These are phyloP conservation scores for Bos indicus DNA, from an alignment of 2,113 vertebrate species.

Conservation along the genomic window DNA sequence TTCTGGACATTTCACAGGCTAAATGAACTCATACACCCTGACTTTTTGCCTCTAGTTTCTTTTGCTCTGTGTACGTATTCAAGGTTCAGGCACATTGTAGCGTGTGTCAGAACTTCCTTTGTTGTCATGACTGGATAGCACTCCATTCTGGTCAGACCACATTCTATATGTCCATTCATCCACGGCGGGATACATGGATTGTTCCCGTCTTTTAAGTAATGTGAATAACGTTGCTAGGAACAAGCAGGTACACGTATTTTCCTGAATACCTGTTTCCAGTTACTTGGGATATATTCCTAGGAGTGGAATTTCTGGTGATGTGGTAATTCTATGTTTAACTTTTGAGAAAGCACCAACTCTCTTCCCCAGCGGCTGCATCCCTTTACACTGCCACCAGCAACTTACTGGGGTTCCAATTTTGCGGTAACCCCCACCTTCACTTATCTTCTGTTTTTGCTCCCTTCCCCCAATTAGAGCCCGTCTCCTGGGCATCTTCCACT, in stretches of 20 bases:
- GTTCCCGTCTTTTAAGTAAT: not conserved
- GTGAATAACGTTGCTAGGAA: not conserved
- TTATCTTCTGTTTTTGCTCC: not conserved
- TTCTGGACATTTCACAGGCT: not conserved
- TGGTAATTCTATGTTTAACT: not conserved
- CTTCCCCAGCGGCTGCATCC: not conserved
- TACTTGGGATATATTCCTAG: not conserved
- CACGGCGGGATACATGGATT: too few species aligned
- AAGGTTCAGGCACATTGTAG: too few species aligned
- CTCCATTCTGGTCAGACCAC: not conserved
- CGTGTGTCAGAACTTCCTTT: not conserved
- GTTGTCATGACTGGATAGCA: not conserved
- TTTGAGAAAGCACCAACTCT: not conserved
- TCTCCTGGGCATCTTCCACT: not conserved
- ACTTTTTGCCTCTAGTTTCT: not conserved
- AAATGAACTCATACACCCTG: not conserved
- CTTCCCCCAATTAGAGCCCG: not conserved
- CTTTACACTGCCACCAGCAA: not conserved
- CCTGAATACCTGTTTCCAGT: not conserved
- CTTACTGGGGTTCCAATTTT: rapidly evolving
- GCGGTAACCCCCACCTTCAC: too few species aligned
- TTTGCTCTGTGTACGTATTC: not conserved
- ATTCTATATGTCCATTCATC: not conserved
- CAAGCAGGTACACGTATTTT: not conserved
- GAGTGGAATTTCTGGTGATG: not conserved